Percentiles rank a stretch among this genome's conserved stretches.
Evolutionary conservation across 2,113 vertebrate species (phyloP).

Genomic region (Pterophyllum scalare): DNA sequence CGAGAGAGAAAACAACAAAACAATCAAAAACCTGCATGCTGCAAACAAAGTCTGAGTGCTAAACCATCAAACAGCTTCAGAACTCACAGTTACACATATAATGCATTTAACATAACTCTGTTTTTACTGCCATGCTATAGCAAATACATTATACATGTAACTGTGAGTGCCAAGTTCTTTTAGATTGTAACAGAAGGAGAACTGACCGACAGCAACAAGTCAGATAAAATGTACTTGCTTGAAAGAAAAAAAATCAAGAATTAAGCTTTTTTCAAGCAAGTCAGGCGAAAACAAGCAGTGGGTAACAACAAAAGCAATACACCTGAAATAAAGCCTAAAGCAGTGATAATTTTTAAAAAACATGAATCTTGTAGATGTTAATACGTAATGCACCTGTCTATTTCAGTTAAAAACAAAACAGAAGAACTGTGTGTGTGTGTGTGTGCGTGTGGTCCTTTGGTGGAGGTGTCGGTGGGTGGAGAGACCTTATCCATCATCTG

Average conservation of each 20-base stretch:
- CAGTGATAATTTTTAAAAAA: background rate
- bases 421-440: background rate
- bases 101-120: background rate
- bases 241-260: background rate
- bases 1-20: background rate
- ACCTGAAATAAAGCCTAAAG: background rate
- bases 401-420: background rate
- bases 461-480: background rate
- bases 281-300: background rate
- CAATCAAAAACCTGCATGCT: background rate
- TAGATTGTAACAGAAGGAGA: background rate
- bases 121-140: background rate
- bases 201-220: background rate
- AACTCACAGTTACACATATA: background rate
- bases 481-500: slow-evolving; percentile 28
- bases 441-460: slow-evolving; percentile 9
- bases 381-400: background rate
- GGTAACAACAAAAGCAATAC: background rate
- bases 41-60: background rate
- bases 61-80: background rate
- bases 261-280: background rate
- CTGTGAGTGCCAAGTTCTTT: background rate
- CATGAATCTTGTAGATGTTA: background rate
- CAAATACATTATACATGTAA: background rate
- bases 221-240: background rate